Base-by-base conservation (phyloP, 2,797 vertebrate species). In the Smutsia temminckii region DNA sequence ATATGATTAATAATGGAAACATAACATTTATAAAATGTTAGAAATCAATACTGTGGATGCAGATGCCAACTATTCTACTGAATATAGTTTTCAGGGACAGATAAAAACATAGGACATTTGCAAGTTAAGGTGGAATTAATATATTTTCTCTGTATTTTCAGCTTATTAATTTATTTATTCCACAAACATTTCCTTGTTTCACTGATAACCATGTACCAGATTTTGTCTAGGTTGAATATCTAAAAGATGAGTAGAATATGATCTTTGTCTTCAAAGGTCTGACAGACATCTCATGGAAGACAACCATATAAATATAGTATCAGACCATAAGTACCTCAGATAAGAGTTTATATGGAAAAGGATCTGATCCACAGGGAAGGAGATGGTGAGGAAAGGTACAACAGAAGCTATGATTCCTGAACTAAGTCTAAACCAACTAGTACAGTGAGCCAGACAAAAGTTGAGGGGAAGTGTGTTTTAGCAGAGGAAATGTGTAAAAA, bases 101-200 rank as follows among this genome's bases (percentile, higher is more conserved):
- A 40, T 72, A 51, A 81, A 88, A 71, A 75, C 8, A 53, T 57
- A 25, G 63, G 17, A 55, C 29, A 69, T 95, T 77, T 78, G 20
- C 18, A 96, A 91, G 80, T 84, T 87, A 61, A 0, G 2, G 18
- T 23, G 27, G 20, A 81, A 71, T 83, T 89, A 71, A 61, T 49
- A 29, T 18, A 7, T 63, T 2, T 29, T 6, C n/a, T 89, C 4
- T 74, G 29, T 20, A 83, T 71, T 85, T 85, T 88, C 32, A 85
- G 27, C 59, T 84, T 93, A 55, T 53, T 79, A 13, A 34, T 61
- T 51, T 86, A 32, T 94, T 93, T 95, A 75, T 83, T 66, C 17
- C 17, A 61, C 17, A 57, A 71, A n/a, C 3, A 84, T 29, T 64
- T 85, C 14, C 85, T 63, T 81, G 32, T 81, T 61, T 2, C 91